Base-by-base conservation (phyloP, 2,888 invertebrate species). In the Xestia sexstrigata region DNA sequence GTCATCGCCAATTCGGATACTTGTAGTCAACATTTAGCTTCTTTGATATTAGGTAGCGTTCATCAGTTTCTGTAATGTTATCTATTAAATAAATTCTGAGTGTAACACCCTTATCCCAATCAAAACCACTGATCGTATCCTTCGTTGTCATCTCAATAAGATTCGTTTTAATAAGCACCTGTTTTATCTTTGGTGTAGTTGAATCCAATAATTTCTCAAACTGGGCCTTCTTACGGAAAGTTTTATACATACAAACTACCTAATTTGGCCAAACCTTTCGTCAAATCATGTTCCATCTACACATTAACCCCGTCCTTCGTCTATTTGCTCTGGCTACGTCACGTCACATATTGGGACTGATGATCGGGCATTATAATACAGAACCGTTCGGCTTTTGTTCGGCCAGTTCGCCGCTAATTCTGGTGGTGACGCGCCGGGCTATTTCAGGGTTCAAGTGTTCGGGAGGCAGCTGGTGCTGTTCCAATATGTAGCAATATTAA, bases 401-500 rank as follows among this genome's bases (percentile, higher is more conserved):
- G 63, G 66, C 76, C 60, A 80, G 42, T 62, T 55, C 55, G 76
- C 74, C 62, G 60, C 76, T 83, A 83, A 80, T 80, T 84, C 74
- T 62, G 86, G 65, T 75, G 70, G 68, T 86, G 84, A 88, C 87
- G 81, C 71, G 73, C 68, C 9, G n/a, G 26, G 71, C 75, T 88
- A 87, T 86, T 86, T 88, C 78, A 84, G 77, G 70, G 67, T 70
- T 80, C 70, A 76, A 80, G 84, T 84, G 47, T 35, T 60, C 70
- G 72, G 55, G 30, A 42, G 74, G 62, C 30, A 65, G 23, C 62
- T 72, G 71, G 23, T 70, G 55, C 49, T 75, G 82, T 58, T 70
- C 74, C 58, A 47, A 70, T 52, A 67, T 74, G 82, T 71, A 65
- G 86, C 65, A 82, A 71, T 55, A 84, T 62, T 26, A 15, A 70